These are phyloP conservation scores for Orthosia gracilis DNA, from an alignment of 2,888 invertebrate species.

Conservation along the genomic window DNA sequence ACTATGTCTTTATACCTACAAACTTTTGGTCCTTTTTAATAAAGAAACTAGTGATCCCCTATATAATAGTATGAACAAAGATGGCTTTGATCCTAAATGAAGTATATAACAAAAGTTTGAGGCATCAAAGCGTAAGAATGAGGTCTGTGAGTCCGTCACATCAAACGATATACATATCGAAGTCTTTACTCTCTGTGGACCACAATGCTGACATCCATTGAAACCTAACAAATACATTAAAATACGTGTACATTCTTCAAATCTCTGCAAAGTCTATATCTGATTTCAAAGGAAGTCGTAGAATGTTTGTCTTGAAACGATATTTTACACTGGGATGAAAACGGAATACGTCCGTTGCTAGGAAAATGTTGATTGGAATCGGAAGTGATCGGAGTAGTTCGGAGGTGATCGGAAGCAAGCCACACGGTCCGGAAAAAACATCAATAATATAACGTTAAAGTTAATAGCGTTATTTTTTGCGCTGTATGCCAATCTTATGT, in stretches of 20 bases:
- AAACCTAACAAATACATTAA: slow-evolving; percentile 13
- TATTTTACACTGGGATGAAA: slow-evolving; percentile 16
- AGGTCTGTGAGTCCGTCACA: neutral
- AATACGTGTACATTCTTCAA: neutral
- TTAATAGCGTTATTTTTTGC: slow-evolving; percentile 4
- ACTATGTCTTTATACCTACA: neutral
- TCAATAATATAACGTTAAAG: neutral
- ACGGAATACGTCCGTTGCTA: neutral
- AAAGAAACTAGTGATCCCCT: neutral
- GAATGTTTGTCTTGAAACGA: slow-evolving; percentile 1
- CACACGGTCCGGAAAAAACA: neutral
- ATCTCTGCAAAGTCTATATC: slow-evolving; percentile 12
- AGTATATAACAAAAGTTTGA: slow-evolving; percentile 18
- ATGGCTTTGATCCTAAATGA: slow-evolving; percentile 12
- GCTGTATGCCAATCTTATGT: neutral
- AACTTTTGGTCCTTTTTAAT: neutral
- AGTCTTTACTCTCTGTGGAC: neutral
- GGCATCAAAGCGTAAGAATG: slow-evolving; percentile 9
- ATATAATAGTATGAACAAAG: neutral
- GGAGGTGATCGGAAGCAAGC: neutral
- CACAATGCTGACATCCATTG: neutral
- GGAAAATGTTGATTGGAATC: slow-evolving; percentile 5
- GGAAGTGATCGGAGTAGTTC: slow-evolving; percentile 7
- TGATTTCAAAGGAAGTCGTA: slow-evolving; percentile 2
- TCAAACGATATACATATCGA: slow-evolving; percentile 1